These are phyloP conservation scores for Meloidogyne floridensis DNA, from an alignment of 1,140 invertebrate species.

Conservation along the genomic window DNA sequence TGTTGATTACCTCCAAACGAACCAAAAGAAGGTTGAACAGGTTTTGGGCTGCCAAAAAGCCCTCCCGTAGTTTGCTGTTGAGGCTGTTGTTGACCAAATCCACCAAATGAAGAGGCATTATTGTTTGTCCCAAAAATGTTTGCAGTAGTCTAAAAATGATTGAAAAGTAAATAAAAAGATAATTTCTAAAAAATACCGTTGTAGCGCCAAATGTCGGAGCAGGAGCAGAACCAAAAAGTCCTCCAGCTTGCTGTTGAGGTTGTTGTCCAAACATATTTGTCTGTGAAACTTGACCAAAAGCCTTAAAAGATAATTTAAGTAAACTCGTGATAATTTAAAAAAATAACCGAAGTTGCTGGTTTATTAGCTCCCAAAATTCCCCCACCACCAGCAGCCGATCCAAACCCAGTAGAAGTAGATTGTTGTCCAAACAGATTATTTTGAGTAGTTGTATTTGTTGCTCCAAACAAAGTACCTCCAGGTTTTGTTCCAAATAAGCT, in stretches of 20 bases:
- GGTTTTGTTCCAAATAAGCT: conserved; percentile 25
- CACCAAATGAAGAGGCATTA: not conserved
- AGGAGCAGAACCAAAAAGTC: not conserved
- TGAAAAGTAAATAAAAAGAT: not conserved
- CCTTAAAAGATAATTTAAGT: not conserved
- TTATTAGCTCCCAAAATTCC: not conserved
- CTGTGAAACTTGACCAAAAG: conserved; percentile 2
- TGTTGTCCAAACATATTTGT: not conserved
- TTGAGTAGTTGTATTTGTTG: not conserved
- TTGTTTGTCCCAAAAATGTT: not conserved
- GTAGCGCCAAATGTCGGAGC: not conserved
- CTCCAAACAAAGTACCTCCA: conserved; percentile 9
- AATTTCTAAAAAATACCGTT: not conserved
- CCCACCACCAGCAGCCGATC: not conserved
- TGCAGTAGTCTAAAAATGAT: not conserved
- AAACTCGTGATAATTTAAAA: not conserved
- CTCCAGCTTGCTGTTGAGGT: not conserved
- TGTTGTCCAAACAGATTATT: not conserved
- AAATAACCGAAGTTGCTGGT: not conserved
- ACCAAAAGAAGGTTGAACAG: not conserved
- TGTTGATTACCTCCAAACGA: conserved; percentile 6
- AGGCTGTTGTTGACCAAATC: not conserved
- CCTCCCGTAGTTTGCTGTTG: not conserved
- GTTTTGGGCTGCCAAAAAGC: conserved; percentile 12
- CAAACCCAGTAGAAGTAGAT: not conserved